Conservation (phyloP, 2,797 vertebrate genomes). For the Rhabdomys pumilio region DNA sequence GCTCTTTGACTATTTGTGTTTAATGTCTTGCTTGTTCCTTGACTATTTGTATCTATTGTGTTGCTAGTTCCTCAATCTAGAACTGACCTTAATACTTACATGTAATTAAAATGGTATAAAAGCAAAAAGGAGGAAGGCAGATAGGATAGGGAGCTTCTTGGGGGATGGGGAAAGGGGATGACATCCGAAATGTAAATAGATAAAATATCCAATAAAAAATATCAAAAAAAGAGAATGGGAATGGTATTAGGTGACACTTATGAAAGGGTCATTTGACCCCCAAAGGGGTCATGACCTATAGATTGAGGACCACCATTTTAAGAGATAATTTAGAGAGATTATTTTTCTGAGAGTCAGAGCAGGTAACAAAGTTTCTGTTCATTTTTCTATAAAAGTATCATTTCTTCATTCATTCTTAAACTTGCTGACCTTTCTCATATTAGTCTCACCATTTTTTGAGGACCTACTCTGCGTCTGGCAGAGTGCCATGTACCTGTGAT, state of each 20-base stretch:
- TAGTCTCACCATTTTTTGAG: constrained; percentile 39
- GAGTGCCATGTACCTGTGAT: background rate
- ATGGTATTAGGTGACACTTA: background rate
- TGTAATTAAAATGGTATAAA: too few species aligned
- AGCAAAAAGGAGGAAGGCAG: too few species aligned
- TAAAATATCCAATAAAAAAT: too few species aligned
- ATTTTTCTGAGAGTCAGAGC: background rate
- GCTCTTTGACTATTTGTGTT: too few species aligned
- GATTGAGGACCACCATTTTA: background rate
- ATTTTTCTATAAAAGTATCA: background rate
- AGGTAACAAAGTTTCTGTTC: constrained; percentile 19
- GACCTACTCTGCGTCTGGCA: background rate
- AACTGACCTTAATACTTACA: too few species aligned
- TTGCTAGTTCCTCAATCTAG: too few species aligned
- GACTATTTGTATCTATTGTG: too few species aligned
- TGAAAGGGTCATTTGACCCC: background rate
- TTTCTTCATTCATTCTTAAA: constrained; percentile 46
- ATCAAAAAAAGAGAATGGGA: too few species aligned
- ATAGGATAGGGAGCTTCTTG: too few species aligned
- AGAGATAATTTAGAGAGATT: constrained; percentile 30
- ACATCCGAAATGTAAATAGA: too few species aligned
- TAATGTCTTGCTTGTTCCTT: too few species aligned
- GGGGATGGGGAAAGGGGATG: too few species aligned
- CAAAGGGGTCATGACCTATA: background rate
- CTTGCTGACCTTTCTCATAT: constrained; percentile 1